Evolutionary conservation across 2,113 vertebrate species (phyloP).

Genomic region (Pomatostomus ruficeps): DNA sequence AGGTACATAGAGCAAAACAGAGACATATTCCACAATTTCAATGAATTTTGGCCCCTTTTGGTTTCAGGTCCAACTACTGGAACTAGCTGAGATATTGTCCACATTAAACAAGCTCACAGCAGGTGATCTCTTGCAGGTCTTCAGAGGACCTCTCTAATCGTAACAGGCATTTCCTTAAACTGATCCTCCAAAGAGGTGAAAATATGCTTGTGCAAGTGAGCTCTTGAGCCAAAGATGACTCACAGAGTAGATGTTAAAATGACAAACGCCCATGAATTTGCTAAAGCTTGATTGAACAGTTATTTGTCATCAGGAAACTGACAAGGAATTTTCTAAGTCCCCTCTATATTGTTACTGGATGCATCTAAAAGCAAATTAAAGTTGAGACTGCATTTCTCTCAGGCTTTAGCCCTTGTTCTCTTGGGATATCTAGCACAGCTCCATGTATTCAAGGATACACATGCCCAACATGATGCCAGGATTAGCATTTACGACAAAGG

Average conservation of each 20-base stretch:
- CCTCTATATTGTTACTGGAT: background rate
- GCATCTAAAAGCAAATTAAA: background rate
- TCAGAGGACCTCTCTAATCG: background rate
- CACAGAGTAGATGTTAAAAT: background rate
- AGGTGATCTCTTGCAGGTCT: background rate
- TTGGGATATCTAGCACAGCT: background rate
- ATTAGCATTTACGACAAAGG: background rate
- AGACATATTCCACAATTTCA: background rate
- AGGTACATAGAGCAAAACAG: background rate
- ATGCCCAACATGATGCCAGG: accelerated
- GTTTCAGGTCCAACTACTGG: background rate
- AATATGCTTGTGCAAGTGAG: background rate
- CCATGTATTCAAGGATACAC: background rate
- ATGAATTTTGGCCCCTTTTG: background rate
- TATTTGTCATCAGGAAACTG: background rate
- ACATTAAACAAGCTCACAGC: background rate
- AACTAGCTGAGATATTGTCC: background rate
- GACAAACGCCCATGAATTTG: background rate
- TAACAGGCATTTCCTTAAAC: background rate
- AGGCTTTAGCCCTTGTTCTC: background rate
- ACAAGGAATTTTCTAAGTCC: background rate
- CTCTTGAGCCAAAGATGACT: background rate
- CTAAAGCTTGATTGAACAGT: background rate
- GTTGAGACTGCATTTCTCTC: background rate
- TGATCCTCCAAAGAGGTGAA: background rate